A percentile compares a stretch with the other conserved stretches of the same genome.
phyloP scores from a whole-genome alignment of 2,797 vertebrate species.

The Cuniculus paca region DNA sequence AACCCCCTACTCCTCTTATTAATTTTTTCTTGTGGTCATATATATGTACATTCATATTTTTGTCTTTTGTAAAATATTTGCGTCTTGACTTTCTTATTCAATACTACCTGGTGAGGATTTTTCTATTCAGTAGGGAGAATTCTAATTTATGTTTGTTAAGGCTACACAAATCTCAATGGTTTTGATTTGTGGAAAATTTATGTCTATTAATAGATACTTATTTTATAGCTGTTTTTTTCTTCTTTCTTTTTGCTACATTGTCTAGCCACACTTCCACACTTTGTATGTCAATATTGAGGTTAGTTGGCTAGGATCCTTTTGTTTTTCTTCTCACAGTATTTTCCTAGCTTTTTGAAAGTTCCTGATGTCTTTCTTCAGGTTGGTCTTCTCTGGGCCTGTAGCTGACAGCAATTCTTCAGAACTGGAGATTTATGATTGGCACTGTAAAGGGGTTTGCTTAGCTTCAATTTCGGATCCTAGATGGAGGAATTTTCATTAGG shows the following conservation, averaged over 20 bases:
- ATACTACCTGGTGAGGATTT: neutral
- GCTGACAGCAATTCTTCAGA: neutral
- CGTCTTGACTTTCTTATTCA: neutral
- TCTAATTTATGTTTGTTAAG: neutral
- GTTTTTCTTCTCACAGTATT: neutral
- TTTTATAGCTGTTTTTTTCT: neutral
- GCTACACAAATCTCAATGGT: neutral
- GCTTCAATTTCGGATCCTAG: neutral
- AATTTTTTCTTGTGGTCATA: neutral
- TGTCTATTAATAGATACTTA: neutral
- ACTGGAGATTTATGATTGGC: neutral
- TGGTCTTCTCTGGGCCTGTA: neutral
- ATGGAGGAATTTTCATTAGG: neutral
- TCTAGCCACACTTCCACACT: neutral
- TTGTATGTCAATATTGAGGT: neutral
- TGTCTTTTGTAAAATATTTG: neutral
- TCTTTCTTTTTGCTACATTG: neutral
- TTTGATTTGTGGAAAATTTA: neutral
- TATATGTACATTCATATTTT: neutral
- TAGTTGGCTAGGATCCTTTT: neutral
- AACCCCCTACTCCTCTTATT: neutral
- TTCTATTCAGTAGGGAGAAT: neutral
- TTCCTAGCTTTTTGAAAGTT: neutral
- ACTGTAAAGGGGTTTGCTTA: neutral
- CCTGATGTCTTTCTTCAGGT: neutral